These are phyloP conservation scores for Iphiclides podalirius DNA, from an alignment of 2,888 invertebrate species.

Conservation along the genomic window DNA sequence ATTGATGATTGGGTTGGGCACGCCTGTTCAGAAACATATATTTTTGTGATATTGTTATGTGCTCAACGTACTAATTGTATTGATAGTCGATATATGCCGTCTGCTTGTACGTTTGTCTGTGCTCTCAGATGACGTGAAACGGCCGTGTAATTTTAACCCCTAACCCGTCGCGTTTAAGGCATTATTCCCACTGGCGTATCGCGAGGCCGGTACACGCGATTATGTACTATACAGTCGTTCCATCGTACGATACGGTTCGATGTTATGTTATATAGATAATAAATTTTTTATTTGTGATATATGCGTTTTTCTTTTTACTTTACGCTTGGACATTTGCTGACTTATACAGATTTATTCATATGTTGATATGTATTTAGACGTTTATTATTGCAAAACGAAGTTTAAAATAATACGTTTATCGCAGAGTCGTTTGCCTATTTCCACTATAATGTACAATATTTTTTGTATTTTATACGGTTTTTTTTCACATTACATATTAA, in stretches of 20 bases:
- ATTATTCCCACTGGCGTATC: slow-evolving; percentile 14
- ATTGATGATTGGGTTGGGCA: no score
- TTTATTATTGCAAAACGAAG: no score
- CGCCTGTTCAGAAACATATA: neutral
- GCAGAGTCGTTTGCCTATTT: no score
- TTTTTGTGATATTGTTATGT: slow-evolving; percentile 10
- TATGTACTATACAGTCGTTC: slow-evolving; percentile 60
- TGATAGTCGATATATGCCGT: neutral
- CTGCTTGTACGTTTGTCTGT: neutral
- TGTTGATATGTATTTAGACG: no score
- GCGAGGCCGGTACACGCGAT: slow-evolving; percentile 43
- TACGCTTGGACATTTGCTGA: no score
- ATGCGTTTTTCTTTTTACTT: neutral
- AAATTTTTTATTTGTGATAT: slow-evolving; percentile 76
- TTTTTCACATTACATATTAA: no score
- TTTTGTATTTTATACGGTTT: no score
- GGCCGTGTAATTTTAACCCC: slow-evolving; percentile 4
- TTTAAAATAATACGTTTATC: no score
- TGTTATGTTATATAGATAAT: slow-evolving; percentile 78
- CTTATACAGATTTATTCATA: no score
- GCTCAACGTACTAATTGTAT: slow-evolving; percentile 10
- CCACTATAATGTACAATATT: no score
- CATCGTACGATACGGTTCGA: slow-evolving; percentile 67
- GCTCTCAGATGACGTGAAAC: neutral
- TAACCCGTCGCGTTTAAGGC: neutral